Evolutionary conservation across 2,888 invertebrate genomes (phyloP).

Genomic region (Sussaba pulchella): DNA sequence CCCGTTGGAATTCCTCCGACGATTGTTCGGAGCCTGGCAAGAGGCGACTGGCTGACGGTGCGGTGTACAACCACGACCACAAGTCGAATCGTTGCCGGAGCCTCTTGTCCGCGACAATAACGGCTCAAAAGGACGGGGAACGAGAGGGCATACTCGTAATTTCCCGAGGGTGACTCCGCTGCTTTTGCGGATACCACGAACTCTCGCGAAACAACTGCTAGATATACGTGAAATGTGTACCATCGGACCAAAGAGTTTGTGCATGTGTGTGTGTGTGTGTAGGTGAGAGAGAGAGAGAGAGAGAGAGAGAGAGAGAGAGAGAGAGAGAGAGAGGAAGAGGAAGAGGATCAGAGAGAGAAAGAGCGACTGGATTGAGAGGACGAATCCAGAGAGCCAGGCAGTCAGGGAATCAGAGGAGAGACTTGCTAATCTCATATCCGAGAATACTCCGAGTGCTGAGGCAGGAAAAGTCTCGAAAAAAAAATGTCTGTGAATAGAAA

Average conservation of each 20-base stretch:
- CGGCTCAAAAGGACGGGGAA: constrained; percentile 9
- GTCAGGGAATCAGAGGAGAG: background rate
- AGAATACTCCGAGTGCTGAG: background rate
- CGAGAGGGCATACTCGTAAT: constrained; percentile 54
- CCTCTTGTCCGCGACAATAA: constrained; percentile 41
- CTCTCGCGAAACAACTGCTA: constrained; percentile 22
- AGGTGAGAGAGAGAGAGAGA: no score
- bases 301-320: no score
- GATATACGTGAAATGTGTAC: constrained; percentile 14
- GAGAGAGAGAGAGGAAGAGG: no score
- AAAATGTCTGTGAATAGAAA: background rate
- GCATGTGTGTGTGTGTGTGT: no score
- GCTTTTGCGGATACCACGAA: constrained; percentile 37
- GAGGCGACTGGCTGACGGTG: background rate
- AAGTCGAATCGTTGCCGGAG: constrained; percentile 12
- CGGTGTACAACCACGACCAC: constrained; percentile 4
- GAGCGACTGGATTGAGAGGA: background rate
- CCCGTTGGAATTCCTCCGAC: constrained; percentile 15
- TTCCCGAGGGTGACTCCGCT: constrained; percentile 60
- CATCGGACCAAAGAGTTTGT: background rate
- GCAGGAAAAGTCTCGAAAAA: constrained; percentile 8
- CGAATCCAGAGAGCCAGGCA: background rate
- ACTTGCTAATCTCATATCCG: background rate
- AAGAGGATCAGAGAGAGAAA: background rate
- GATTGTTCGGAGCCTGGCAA: background rate